phyloP scores from a whole-genome alignment of 2,113 vertebrate genomes.

The Potamarius usumacintae region DNA sequence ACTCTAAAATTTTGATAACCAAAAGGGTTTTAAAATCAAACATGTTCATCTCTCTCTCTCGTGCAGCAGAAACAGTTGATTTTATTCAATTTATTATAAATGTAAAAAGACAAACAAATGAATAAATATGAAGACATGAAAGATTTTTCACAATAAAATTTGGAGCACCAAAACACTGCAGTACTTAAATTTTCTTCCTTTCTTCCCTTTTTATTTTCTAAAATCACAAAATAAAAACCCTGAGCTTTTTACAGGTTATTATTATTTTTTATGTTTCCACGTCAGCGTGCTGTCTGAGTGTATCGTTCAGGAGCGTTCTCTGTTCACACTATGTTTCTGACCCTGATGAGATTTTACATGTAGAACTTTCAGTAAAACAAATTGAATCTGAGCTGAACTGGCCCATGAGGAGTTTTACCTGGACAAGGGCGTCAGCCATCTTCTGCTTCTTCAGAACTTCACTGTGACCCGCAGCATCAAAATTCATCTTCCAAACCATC shows the following conservation, averaged over 20 bases:
- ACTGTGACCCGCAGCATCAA: constrained; percentile 72
- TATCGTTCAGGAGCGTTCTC: neutral
- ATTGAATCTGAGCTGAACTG: neutral
- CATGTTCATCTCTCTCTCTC: too few relatives aligned
- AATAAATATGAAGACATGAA: neutral
- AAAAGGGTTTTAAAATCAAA: too few relatives aligned
- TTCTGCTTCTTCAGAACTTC: constrained; percentile 67
- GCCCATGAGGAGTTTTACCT: neutral
- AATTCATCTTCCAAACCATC: constrained; percentile 96
- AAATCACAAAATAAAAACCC: neutral
- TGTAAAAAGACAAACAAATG: neutral
- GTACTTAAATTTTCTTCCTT: neutral
- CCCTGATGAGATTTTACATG: neutral
- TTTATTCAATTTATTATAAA: neutral
- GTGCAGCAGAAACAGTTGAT: neutral
- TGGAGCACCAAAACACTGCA: too few relatives aligned
- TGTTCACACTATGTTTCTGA: too few relatives aligned
- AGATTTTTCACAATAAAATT: too few relatives aligned
- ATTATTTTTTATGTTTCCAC: too few relatives aligned
- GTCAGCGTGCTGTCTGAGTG: neutral
- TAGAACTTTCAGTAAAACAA: too few relatives aligned
- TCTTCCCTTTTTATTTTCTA: neutral
- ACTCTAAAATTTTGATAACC: too few relatives aligned
- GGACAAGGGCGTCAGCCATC: neutral
- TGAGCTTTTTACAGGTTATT: too few relatives aligned